A percentile compares a stretch with the other conserved stretches of the same genome.
phyloP scores from a whole-genome alignment of 2,797 vertebrate species.

The Halcyon smyrnensis region DNA sequence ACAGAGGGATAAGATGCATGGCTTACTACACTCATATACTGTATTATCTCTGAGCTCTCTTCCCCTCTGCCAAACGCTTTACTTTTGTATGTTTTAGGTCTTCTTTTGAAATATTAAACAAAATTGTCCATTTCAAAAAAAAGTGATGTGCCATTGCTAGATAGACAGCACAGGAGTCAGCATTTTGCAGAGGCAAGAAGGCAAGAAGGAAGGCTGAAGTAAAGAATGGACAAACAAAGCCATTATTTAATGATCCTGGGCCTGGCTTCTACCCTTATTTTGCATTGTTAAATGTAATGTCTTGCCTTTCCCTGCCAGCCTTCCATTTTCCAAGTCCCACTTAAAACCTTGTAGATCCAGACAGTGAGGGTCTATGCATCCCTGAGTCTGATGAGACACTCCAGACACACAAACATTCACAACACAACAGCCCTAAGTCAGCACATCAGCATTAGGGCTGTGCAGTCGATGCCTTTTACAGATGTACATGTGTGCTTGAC shows the following conservation, averaged over 20 bases:
- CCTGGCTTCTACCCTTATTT: not conserved
- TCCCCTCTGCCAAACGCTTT: not conserved
- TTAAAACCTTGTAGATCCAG: conserved; percentile 1
- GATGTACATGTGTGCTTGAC: not conserved
- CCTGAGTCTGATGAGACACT: not conserved
- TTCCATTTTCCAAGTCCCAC: not conserved
- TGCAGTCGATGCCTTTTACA: not conserved
- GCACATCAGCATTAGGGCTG: not conserved
- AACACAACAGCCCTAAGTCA: not conserved
- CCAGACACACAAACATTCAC: not conserved
- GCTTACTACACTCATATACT: not conserved
- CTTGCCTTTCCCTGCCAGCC: not conserved
- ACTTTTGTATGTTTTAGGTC: not conserved
- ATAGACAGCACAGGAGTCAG: not conserved
- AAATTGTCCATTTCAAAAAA: not conserved
- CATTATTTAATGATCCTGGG: not conserved
- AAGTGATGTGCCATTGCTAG: not conserved
- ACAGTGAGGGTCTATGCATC: not conserved
- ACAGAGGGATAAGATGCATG: not conserved
- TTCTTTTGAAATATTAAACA: not conserved
- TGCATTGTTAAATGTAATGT: not conserved
- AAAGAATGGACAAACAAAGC: not conserved
- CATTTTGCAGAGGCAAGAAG: not conserved
- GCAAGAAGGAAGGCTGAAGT: not conserved
- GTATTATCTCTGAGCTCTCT: not conserved